Conservation (phyloP, 2,113 vertebrate species). For the Oceanites oceanicus region DNA sequence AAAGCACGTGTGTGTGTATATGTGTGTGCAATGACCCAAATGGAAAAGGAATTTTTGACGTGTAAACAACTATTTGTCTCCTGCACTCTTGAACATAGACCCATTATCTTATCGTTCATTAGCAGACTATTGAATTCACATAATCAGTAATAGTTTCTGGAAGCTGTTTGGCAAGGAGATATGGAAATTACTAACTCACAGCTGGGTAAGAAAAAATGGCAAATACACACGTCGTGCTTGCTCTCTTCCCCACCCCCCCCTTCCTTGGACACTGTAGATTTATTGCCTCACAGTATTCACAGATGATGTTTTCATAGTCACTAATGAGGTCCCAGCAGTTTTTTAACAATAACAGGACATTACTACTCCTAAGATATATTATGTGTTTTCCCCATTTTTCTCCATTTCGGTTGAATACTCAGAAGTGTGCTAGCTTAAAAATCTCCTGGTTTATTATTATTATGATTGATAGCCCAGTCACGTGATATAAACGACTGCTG, state of each 20-base stretch:
- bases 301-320: slow-evolving; percentile 80
- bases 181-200: slow-evolving; percentile 58
- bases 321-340: slow-evolving; percentile 86
- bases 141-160: slow-evolving; percentile 61
- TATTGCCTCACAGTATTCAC: slow-evolving; percentile 74
- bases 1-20: neutral
- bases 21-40: neutral
- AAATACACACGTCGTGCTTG: slow-evolving; percentile 53
- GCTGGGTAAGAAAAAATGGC: slow-evolving; percentile 39
- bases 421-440: slow-evolving; percentile 66
- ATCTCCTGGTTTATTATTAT: slow-evolving; percentile 63
- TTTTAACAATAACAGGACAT: slow-evolving; percentile 83
- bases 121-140: slow-evolving; percentile 42
- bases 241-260: slow-evolving; percentile 23
- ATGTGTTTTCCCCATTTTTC: slow-evolving; percentile 77
- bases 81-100: neutral
- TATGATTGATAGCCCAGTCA: slow-evolving; percentile 60
- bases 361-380: slow-evolving; percentile 77
- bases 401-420: slow-evolving; percentile 71
- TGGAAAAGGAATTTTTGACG: slow-evolving; percentile 20
- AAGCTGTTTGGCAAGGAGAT: slow-evolving; percentile 53
- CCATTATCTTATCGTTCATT: slow-evolving; percentile 50
- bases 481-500: slow-evolving; percentile 24
- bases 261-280: slow-evolving; percentile 71
- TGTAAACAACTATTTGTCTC: slow-evolving; percentile 48